Conservation (phyloP, 2,113 vertebrate species). For the Anarrhichthys ocellatus region DNA sequence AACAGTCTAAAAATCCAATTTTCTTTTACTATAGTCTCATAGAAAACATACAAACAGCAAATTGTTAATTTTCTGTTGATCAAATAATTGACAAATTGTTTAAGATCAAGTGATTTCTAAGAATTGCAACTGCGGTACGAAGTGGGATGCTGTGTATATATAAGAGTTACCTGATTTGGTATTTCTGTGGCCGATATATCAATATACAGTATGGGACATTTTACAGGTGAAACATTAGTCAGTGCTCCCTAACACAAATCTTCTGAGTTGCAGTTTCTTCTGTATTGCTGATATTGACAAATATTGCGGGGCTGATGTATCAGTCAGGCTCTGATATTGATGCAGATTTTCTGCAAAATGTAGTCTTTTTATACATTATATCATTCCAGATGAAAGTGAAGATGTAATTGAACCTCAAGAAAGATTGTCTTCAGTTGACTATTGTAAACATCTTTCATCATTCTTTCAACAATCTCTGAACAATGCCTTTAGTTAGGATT, state of each 20-base stretch:
- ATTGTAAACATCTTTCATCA: not conserved
- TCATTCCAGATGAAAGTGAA: not conserved
- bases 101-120: not conserved
- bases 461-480: not conserved
- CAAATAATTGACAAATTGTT: not conserved
- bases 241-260: not conserved
- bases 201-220: not conserved
- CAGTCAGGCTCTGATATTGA: not conserved
- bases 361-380: not conserved
- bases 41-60: not conserved
- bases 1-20: no score
- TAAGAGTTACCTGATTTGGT: not conserved
- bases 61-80: not conserved
- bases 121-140: not conserved
- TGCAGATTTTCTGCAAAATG: not conserved
- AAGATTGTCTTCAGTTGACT: not conserved
- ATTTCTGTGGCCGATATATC: not conserved
- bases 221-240: not conserved
- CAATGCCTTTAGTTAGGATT: not conserved
- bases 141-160: not conserved
- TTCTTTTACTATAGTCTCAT: not conserved
- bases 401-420: not conserved
- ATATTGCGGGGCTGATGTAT: not conserved
- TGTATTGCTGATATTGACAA: not conserved
- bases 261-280: not conserved